Percentiles rank a stretch among this genome's conserved stretches.
These are phyloP conservation scores for Anser cygnoides DNA, from an alignment of 2,113 vertebrate genomes.

Conservation along the genomic window DNA sequence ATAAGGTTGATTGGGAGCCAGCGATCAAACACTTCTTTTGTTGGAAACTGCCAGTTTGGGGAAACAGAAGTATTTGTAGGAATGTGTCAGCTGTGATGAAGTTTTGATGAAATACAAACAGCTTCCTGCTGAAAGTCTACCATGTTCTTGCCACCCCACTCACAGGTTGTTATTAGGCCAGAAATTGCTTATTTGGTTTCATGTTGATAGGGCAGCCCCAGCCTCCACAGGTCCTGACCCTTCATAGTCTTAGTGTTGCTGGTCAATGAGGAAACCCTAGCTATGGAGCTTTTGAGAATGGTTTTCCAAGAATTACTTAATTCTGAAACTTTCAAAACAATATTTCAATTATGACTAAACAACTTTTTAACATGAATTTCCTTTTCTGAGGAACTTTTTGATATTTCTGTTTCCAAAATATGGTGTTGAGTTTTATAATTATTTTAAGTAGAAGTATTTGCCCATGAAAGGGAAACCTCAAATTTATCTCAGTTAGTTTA, in stretches of 20 bases:
- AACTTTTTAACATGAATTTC: background rate
- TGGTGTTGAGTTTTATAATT: background rate
- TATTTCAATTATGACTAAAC: background rate
- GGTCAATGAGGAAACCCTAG: background rate
- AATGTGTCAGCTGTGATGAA: slow-evolving; percentile 51
- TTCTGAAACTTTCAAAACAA: background rate
- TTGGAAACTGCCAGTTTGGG: slow-evolving; percentile 34
- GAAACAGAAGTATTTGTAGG: slow-evolving; percentile 48
- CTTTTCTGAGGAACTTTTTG: background rate
- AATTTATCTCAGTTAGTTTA: background rate
- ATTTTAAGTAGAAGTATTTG: background rate
- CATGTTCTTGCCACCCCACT: background rate
- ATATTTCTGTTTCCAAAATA: background rate
- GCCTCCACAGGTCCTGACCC: background rate
- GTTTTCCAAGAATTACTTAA: background rate
- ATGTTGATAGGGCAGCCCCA: background rate
- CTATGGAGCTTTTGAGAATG: background rate
- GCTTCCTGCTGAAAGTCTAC: slow-evolving; percentile 12
- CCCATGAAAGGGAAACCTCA: background rate
- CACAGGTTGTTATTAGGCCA: background rate
- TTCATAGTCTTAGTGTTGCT: background rate
- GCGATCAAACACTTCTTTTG: slow-evolving; percentile 28
- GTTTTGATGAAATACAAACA: slow-evolving; percentile 60
- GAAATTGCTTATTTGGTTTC: background rate
- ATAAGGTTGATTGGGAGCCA: slow-evolving; percentile 8